Conservation (phyloP, 2,888 invertebrate genomes). For the Campopleginae sp. region DNA sequence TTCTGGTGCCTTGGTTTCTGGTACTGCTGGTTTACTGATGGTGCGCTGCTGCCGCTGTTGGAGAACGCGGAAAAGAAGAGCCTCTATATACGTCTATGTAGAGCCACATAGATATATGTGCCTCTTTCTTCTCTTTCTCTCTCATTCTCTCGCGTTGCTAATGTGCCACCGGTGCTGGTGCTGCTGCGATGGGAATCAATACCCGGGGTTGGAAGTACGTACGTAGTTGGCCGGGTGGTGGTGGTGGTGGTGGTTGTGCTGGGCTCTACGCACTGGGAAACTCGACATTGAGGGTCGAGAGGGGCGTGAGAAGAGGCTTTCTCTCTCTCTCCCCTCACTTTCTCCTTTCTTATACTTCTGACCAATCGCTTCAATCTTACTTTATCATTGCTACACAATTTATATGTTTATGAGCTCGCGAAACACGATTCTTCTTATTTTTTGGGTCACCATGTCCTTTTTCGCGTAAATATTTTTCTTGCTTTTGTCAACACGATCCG, state of each 20-base stretch:
- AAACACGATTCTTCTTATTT: not conserved
- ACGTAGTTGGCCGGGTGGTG: constrained; percentile 83
- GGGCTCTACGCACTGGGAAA: constrained; percentile 74
- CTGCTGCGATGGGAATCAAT: constrained; percentile 82
- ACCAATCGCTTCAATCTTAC: constrained; percentile 2
- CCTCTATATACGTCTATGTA: constrained; percentile 59
- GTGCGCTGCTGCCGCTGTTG: constrained; percentile 72
- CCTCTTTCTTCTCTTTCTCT: constrained; percentile 28
- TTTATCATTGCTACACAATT: not conserved
- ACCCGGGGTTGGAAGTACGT: constrained; percentile 74
- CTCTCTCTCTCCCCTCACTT: constrained; percentile 72
- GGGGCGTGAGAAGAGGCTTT: constrained; percentile 73
- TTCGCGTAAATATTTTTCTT: not conserved
- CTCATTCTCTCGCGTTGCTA: constrained; percentile 26
- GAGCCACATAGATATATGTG: constrained; percentile 1
- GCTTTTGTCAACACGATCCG: not conserved
- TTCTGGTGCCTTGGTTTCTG: constrained; percentile 55
- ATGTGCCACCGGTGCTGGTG: constrained; percentile 69
- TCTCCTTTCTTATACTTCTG: constrained; percentile 28
- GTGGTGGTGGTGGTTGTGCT: constrained; percentile 84
- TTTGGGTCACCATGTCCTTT: not conserved
- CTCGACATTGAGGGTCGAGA: constrained; percentile 77
- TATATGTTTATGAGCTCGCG: not conserved
- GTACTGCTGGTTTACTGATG: constrained; percentile 56
- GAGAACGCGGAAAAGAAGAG: constrained; percentile 79